Base-by-base conservation (phyloP, 2,888 invertebrate genomes). In the Ferdinandea cuprea region DNA sequence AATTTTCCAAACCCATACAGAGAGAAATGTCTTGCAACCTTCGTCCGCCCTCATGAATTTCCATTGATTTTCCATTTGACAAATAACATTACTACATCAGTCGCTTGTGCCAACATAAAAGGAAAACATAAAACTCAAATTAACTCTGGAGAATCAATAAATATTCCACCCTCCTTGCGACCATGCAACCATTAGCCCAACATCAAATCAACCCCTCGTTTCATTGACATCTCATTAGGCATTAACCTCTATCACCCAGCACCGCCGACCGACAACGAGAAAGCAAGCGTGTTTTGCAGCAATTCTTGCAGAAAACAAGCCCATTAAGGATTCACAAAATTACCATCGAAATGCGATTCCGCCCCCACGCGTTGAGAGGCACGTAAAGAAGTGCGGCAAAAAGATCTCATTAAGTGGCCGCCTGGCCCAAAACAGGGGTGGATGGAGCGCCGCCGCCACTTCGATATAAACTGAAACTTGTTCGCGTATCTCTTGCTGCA, bases 281-380 rank as follows among this genome's bases (percentile, higher is more conserved):
- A 44, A 44, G n/a, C 54, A 54, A 56, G 56, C 63, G 50, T 72
- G 58, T 52, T 65, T 48, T 35, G 37, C n/a, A 58, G 63, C 40
- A 72, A 54, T 63, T 54, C 72, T 52, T 35, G 15, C 15, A 56
- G 35, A 72, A 61, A 71, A 65, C 65, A 58, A 65, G 42, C 32
- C 56, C 63, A 71, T 74, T 74, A 74, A 44, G 66, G 74, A 74
- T 66, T 66, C 66, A 21, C 54, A 58, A 48, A 71, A 71, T 65
- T 58, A 58, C 71, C 63, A 78, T 63, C 50, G 65, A 52, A 63
- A 52, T 58, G 65, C 42, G 28, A 63, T 63, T 65, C 37, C 65
- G 35, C 44, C 63, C 44, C 63, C 58, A 63, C 28, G 42, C 7
- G 21, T 11, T 17, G 15, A 21, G 9, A 42, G 4, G 28, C 35